These are phyloP conservation scores for Archivesica marissinica DNA, from an alignment of 1,140 invertebrate species.

Conservation along the genomic window DNA sequence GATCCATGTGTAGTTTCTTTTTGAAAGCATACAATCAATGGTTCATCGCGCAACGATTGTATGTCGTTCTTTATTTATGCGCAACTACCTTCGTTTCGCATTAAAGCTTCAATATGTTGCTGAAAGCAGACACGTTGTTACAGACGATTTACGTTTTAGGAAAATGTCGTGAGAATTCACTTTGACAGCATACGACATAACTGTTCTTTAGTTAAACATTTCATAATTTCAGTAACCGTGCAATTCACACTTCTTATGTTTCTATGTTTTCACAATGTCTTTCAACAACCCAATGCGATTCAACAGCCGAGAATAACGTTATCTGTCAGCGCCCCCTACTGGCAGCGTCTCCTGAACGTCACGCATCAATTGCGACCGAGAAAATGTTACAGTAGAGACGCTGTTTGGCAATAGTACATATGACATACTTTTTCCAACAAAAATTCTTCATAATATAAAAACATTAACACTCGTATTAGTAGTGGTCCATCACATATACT, in stretches of 20 bases:
- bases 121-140: too few relatives aligned
- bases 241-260: slow-evolving; percentile 4
- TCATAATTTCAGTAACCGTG: slow-evolving; percentile 1
- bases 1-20: too few relatives aligned
- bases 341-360: slow-evolving; percentile 14
- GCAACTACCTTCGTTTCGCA: too few relatives aligned
- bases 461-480: too few relatives aligned
- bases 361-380: neutral
- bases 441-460: too few relatives aligned
- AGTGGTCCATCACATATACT: too few relatives aligned
- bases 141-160: too few relatives aligned
- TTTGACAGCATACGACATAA: neutral
- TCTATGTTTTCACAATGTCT: slow-evolving; percentile 11
- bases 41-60: too few relatives aligned
- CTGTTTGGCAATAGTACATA: neutral
- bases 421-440: neutral
- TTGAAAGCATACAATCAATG: too few relatives aligned
- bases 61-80: too few relatives aligned
- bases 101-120: too few relatives aligned
- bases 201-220: neutral
- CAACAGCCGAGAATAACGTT: slow-evolving; percentile 40
- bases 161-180: slow-evolving; percentile 8
- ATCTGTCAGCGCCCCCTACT: slow-evolving; percentile 23
- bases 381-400: neutral
- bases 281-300: slow-evolving; percentile 2